phyloP scores from a whole-genome alignment of 2,113 vertebrate species.

The Tachuris rubrigastra region DNA sequence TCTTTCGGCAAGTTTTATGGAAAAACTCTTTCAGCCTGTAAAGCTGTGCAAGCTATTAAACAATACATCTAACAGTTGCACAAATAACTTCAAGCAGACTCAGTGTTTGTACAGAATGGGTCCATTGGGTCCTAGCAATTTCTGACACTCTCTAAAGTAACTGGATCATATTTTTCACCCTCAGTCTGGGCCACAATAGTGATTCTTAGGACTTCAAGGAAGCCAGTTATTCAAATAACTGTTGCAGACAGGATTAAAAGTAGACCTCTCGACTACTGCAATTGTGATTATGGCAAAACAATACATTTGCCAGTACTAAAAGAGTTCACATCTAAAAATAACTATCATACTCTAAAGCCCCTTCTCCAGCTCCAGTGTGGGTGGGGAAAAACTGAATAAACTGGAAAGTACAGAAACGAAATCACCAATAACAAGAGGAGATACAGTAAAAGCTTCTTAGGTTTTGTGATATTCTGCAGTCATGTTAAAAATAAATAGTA shows the following conservation, averaged over 20 bases:
- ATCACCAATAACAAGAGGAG: background rate
- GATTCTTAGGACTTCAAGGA: background rate
- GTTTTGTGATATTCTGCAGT: background rate
- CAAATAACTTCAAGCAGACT: background rate
- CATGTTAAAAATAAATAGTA: background rate
- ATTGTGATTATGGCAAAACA: background rate
- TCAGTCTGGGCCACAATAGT: background rate
- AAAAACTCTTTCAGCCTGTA: background rate
- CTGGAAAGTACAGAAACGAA: background rate
- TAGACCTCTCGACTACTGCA: background rate
- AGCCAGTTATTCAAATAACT: background rate
- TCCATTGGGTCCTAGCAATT: rapidly evolving
- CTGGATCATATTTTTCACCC: background rate
- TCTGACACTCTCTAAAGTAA: background rate
- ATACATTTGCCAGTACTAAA: background rate
- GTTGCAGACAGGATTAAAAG: background rate
- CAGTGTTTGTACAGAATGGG: background rate
- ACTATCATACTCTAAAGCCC: background rate
- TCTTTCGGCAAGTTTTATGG: background rate
- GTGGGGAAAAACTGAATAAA: background rate
- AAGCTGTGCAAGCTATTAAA: background rate
- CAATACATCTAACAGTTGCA: background rate
- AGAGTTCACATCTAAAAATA: background rate
- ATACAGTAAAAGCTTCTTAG: background rate
- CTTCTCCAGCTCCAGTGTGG: background rate